phyloP scores from a whole-genome alignment of 1,140 invertebrate genomes.

The Drosophila baimaii region DNA sequence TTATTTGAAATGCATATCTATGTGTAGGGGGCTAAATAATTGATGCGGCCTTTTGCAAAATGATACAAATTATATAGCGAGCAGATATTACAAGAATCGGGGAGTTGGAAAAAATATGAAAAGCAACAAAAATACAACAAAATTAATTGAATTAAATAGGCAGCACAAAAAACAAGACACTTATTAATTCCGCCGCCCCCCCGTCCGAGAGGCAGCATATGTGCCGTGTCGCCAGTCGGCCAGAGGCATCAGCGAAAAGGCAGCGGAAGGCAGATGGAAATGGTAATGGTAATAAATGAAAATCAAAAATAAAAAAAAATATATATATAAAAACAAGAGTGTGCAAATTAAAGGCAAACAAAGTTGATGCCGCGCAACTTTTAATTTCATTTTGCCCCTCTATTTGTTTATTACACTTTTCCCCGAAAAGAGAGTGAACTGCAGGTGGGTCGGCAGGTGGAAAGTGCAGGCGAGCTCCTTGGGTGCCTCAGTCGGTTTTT shows the following conservation, averaged over 20 bases:
- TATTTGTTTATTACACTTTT: slow-evolving; percentile 47
- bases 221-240: slow-evolving; percentile 39
- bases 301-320: slow-evolving; percentile 24
- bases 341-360: slow-evolving; percentile 56
- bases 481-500: slow-evolving; percentile 21
- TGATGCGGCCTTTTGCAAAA: slow-evolving; percentile 27
- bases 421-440: background rate
- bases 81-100: slow-evolving; percentile 30
- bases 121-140: background rate
- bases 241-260: slow-evolving; percentile 17
- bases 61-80: slow-evolving; percentile 43
- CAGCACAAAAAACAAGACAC: slow-evolving; percentile 34
- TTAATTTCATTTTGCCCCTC: slow-evolving; percentile 17
- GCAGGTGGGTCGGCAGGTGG: too few relatives aligned
- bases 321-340: slow-evolving; percentile 22
- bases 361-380: slow-evolving; percentile 35
- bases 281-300: slow-evolving; percentile 9
- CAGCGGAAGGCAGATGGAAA: slow-evolving; percentile 7
- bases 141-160: slow-evolving; percentile 35
- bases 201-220: slow-evolving; percentile 59
- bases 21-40: slow-evolving; percentile 16
- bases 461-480: background rate
- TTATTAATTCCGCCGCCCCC: slow-evolving; percentile 45
- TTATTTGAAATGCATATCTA: slow-evolving; percentile 56
- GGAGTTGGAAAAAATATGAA: slow-evolving; percentile 17